Conservation (phyloP, 2,113 vertebrate genomes). For the Speoplatyrhinus poulsoni region DNA sequence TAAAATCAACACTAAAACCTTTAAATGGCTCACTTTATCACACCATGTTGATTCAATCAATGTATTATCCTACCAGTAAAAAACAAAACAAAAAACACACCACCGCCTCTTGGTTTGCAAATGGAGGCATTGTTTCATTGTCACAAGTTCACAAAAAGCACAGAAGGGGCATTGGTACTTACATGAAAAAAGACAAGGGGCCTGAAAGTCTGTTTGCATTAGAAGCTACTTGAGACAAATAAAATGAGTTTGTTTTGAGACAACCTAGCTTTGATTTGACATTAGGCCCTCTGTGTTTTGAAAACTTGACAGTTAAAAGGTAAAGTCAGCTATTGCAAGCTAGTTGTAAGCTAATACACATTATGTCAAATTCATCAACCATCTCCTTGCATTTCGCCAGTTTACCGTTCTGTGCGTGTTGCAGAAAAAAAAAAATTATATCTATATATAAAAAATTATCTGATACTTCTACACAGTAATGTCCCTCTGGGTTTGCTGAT, state of each 20-base stretch:
- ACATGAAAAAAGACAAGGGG: slow-evolving; percentile 12
- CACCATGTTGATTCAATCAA: slow-evolving; percentile 9
- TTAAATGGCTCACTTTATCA: slow-evolving; percentile 2
- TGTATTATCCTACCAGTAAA: not conserved
- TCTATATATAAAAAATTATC: too few species aligned
- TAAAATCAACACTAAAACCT: not conserved
- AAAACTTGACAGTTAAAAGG: not conserved
- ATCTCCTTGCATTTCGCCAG: too few species aligned
- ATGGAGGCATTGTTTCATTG: slow-evolving; percentile 18
- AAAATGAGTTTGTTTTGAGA: slow-evolving; percentile 7
- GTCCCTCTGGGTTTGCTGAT: slow-evolving; percentile 12
- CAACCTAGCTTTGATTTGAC: slow-evolving; percentile 13
- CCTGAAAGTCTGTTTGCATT: slow-evolving; percentile 1
- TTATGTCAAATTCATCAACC: too few species aligned
- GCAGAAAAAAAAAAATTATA: too few species aligned
- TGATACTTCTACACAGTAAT: too few species aligned
- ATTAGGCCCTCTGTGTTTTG: slow-evolving; percentile 1
- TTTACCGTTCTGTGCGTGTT: too few species aligned
- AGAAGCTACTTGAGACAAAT: slow-evolving; percentile 4
- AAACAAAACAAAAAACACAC: slow-evolving; percentile 5
- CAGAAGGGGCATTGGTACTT: slow-evolving; percentile 5
- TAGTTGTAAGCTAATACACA: too few species aligned
- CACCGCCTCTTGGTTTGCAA: not conserved
- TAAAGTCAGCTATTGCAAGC: too few species aligned
- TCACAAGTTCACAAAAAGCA: slow-evolving; percentile 3